Base-by-base conservation (phyloP, 2,797 vertebrate species). In the Eremophila alpestris region DNA sequence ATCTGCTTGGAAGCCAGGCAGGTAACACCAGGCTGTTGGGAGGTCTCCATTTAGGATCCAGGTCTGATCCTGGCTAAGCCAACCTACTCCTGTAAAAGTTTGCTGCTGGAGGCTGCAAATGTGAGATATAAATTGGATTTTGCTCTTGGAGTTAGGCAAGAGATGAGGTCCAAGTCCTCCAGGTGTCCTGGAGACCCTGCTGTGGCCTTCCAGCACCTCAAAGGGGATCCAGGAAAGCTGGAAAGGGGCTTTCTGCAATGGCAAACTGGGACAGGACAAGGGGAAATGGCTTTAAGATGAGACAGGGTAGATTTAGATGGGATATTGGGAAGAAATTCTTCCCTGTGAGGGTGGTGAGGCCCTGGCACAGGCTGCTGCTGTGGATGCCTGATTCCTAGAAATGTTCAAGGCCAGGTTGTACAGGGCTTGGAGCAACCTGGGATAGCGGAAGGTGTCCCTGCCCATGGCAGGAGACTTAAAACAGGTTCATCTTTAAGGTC, bases 331-430 rank as follows among this genome's bases (percentile, higher is more conserved):
- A 22, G n/a, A 79, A 51, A 21, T 65, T 64, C 19, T 38, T 58
- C 27, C 8, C 27, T 59, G 4, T n/a, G 55, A 46, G 20, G 13
- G 22, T 27, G 36, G 8, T 2, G 10, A 64, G 36, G 15, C 41
- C 49, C 18, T 32, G 30, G 49, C 11, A 55, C 4, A 48, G 56
- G 41, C 23, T 49, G 30, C 10, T 41, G 48, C 36, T 75, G 41
- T 24, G 55, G 32, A 62, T 43, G 41, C 16, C 8, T 20, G 22
- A 49, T 62, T 18, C 6, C 41, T 69, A 41, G 48, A 36, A 43
- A 9, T 38, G 63, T n/a, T 0, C 11, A 20, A 69, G 5, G 8
- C 16, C 63, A 43, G 0, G 16, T 0, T 49, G 27, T 22, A 27
- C 1, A 4, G 41, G 4, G 26, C 10, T 77, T 41, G 21, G 65